Conservation (phyloP, 1,140 invertebrate species). For the Paralvinella palmiformis region DNA sequence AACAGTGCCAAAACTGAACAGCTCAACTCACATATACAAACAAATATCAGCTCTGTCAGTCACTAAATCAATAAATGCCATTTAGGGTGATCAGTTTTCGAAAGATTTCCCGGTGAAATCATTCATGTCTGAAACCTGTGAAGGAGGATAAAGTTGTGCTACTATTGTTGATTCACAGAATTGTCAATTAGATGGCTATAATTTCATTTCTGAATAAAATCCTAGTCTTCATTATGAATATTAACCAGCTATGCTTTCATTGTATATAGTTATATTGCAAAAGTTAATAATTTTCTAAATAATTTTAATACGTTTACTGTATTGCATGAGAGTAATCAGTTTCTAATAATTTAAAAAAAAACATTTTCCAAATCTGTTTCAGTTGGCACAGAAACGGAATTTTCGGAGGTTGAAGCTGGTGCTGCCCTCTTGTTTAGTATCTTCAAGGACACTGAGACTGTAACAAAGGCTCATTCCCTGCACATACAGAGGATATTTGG, state of each 20-base stretch:
- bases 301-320: neutral
- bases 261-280: neutral
- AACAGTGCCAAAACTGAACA: too few relatives aligned
- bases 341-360: neutral
- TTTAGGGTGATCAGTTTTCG: too few relatives aligned
- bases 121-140: too few relatives aligned
- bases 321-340: neutral
- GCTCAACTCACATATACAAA: too few relatives aligned
- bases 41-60: too few relatives aligned
- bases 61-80: too few relatives aligned
- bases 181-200: too few relatives aligned
- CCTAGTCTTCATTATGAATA: neutral
- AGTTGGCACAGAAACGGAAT: constrained; percentile 52
- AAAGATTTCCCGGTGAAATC: too few relatives aligned
- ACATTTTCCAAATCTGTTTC: constrained; percentile 17
- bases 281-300: neutral
- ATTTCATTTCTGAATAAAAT: too few relatives aligned
- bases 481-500: constrained; percentile 41
- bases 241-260: neutral
- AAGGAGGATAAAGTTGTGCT: too few relatives aligned
- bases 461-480: constrained; percentile 49
- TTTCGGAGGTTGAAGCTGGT: constrained; percentile 60
- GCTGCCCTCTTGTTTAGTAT: constrained; percentile 58
- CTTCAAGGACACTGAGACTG: constrained; percentile 58
- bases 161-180: too few relatives aligned